Conservation (phyloP, 2,797 vertebrate genomes). For the Chlorospingus flavigularis region DNA sequence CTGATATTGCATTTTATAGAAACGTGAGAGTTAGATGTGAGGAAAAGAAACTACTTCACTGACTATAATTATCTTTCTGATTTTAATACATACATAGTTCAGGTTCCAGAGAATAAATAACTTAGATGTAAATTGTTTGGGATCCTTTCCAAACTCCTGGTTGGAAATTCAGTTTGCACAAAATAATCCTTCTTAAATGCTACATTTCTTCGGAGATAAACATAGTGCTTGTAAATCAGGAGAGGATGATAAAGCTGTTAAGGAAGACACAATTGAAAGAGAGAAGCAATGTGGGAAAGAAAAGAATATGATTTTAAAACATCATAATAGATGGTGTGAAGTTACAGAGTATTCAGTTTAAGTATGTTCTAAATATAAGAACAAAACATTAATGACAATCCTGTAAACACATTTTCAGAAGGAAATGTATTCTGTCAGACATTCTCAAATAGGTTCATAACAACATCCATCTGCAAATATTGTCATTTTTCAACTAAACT, state of each 20-base stretch:
- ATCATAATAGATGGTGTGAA: conserved; percentile 5
- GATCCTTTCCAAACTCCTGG: conserved; percentile 5
- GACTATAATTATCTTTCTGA: neutral
- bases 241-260: neutral
- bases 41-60: neutral
- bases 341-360: neutral
- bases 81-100: neutral
- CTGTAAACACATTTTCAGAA: neutral
- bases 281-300: neutral
- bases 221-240: neutral
- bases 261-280: neutral
- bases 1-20: neutral
- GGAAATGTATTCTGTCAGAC: neutral
- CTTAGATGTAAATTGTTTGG: conserved; percentile 1
- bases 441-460: neutral
- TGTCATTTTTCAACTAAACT: conserved; percentile 17
- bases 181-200: neutral
- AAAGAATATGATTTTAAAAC: neutral
- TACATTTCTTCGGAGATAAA: neutral
- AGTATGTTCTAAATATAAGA: neutral
- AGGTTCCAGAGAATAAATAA: conserved; percentile 31
- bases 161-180: conserved; percentile 40
- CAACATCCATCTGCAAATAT: neutral
- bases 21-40: neutral
- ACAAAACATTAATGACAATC: neutral